Percentiles rank a stretch among this genome's conserved stretches.
Evolutionary conservation across 2,888 invertebrate genomes (phyloP).

Genomic region (Microchrysa polita): DNA sequence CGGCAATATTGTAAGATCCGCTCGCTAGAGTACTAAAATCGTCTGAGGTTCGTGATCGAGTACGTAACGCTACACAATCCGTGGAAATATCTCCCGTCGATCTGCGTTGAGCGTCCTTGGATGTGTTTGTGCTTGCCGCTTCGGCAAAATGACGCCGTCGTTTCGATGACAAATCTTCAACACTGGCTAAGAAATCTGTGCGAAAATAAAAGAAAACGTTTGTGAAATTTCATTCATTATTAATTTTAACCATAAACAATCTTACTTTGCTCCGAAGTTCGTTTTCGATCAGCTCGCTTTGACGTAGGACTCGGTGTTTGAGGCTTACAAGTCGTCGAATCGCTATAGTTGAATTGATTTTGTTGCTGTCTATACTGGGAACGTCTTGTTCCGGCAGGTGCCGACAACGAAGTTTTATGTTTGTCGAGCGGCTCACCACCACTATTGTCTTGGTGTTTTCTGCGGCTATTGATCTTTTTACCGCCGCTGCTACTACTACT

Average conservation of each 20-base stretch:
- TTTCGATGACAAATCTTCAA: conserved; percentile 12
- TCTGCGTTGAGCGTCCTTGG: not conserved
- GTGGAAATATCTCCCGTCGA: not conserved
- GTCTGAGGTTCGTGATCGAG: conserved; percentile 44
- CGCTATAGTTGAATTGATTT: not conserved
- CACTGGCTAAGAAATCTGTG: not conserved
- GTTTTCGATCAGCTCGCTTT: conserved; percentile 35
- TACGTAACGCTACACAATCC: conserved; percentile 46
- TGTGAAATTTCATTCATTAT: not conserved
- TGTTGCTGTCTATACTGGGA: conserved; percentile 23
- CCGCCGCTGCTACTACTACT: conserved; percentile 19
- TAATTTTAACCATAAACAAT: not conserved
- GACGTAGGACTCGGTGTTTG: conserved; percentile 35
- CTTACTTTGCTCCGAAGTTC: conserved; percentile 41
- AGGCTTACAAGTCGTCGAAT: not conserved
- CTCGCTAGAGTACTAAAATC: not conserved
- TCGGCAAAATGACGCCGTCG: not conserved
- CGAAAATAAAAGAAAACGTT: not conserved
- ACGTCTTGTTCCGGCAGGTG: not conserved
- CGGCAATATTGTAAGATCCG: not conserved
- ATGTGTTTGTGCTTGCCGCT: not conserved
- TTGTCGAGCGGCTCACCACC: not conserved
- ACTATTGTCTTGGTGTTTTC: conserved; percentile 24
- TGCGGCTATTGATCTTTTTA: conserved; percentile 33
- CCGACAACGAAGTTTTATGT: conserved; percentile 5